Evolutionary conservation across 1,140 invertebrate genomes (phyloP), one percentile per base, ranked within the genome.

Genomic region (Drosophila guanche): DNA sequence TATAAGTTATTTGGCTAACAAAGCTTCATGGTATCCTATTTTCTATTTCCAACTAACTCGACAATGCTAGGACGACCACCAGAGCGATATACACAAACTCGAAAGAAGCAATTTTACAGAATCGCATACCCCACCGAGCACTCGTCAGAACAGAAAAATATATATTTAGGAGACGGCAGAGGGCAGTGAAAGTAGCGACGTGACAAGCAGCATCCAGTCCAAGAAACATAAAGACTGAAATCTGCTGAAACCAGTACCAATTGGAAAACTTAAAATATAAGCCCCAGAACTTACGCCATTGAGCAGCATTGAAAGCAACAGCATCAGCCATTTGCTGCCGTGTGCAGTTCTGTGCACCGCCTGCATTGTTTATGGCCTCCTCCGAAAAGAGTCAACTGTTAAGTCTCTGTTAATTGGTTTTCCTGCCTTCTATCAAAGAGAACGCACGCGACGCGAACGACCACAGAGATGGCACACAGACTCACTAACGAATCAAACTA

Each of bases 261-360:
- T 59, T 63, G 59, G 23, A 42, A 88, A 79, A 88, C 74, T 81
- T 72, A 85, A 88, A 81, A 66, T 59, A 73, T 85, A 86, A 85
- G 86, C 77, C 81, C 51, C 51, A n/a, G n/a, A 46, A 88, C 83
- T 86, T 88, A 86, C 83, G 56, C 83, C 83, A 76, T 86, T 86
- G 23, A 86, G 75, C 53, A 86, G 74, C 83, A 88, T 88, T 22
- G 83, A 78, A 47, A 86, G 70, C 66, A 86, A 55, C 59, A 86
- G 59, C 48, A 88, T 20, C 37, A 86, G 59, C 75, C 78, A 86
- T 57, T 70, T 83, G 66, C 78, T 88, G 45, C 60, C 60, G 22
- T 62, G 77, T 72, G 83, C 83, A 78, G 75, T 78, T 56, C 63
- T 78, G 78, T 88, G 83, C 83, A 83, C 66, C 62, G 70, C 29